These are phyloP conservation scores for Capitulum mitella DNA, from an alignment of 2,888 invertebrate species.

Conservation along the genomic window DNA sequence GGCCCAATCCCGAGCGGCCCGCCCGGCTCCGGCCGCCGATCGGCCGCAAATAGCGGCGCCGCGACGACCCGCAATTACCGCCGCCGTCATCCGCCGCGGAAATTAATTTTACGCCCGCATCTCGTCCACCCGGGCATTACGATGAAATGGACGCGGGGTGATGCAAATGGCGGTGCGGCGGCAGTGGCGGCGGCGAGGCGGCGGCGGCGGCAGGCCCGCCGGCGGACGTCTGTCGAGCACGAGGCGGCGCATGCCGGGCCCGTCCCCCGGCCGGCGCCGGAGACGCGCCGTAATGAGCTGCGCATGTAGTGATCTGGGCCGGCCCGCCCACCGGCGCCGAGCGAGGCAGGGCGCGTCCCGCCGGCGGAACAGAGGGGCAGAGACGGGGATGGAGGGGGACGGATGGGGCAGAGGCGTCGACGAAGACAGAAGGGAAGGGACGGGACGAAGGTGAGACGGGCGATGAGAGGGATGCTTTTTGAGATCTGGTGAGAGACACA, in stretches of 20 bases:
- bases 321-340: neutral
- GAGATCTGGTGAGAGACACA: too few relatives aligned
- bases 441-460: too few relatives aligned
- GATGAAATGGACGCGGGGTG: neutral
- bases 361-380: too few relatives aligned
- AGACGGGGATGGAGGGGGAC: too few relatives aligned
- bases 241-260: neutral
- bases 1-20: too few relatives aligned
- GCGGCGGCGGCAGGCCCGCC: neutral
- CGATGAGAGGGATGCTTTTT: too few relatives aligned
- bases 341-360: too few relatives aligned
- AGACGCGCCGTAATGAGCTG: neutral
- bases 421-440: too few relatives aligned
- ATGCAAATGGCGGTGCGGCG: constrained; percentile 1
- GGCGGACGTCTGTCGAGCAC: neutral
- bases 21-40: neutral
- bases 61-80: neutral
- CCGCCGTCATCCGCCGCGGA: neutral
- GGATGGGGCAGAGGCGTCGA: too few relatives aligned
- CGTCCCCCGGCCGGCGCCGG: neutral
- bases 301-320: neutral
- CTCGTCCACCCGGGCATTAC: neutral
- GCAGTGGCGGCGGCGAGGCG: neutral
- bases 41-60: neutral
- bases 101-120: neutral